phyloP scores from a whole-genome alignment of 2,113 vertebrate species.

The Zosterops hypoxanthus region DNA sequence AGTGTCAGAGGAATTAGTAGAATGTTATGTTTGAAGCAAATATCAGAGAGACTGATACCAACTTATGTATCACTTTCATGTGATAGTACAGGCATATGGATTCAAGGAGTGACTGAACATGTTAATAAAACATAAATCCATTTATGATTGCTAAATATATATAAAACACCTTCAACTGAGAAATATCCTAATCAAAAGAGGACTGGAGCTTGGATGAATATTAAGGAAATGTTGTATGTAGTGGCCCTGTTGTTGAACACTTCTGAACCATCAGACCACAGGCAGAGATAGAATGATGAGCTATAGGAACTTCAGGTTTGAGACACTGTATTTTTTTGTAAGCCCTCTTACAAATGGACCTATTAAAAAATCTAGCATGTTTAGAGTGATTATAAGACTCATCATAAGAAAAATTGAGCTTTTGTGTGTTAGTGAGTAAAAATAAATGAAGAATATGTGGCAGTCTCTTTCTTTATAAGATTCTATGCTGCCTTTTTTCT shows the following conservation, averaged over 20 bases:
- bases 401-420: not conserved
- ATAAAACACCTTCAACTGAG: not conserved
- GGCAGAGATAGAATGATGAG: not conserved
- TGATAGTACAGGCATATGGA: not conserved
- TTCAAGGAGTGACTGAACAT: not conserved
- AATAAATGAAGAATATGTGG: not conserved
- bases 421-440: not conserved
- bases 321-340: not conserved
- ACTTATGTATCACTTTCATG: not conserved
- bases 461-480: not conserved
- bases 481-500: conserved; percentile 2
- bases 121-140: not conserved
- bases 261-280: not conserved
- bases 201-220: not conserved
- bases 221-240: not conserved
- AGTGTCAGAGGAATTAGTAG: not conserved
- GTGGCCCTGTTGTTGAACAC: not conserved
- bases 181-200: not conserved
- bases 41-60: not conserved
- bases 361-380: not conserved
- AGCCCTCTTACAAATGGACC: not conserved
- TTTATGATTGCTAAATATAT: not conserved
- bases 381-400: not conserved
- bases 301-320: not conserved
- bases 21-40: not conserved